A percentile compares a stretch with the other conserved stretches of the same genome.
These are phyloP conservation scores for Phoenicopterus ruber DNA, from an alignment of 2,113 vertebrate genomes.

Conservation along the genomic window DNA sequence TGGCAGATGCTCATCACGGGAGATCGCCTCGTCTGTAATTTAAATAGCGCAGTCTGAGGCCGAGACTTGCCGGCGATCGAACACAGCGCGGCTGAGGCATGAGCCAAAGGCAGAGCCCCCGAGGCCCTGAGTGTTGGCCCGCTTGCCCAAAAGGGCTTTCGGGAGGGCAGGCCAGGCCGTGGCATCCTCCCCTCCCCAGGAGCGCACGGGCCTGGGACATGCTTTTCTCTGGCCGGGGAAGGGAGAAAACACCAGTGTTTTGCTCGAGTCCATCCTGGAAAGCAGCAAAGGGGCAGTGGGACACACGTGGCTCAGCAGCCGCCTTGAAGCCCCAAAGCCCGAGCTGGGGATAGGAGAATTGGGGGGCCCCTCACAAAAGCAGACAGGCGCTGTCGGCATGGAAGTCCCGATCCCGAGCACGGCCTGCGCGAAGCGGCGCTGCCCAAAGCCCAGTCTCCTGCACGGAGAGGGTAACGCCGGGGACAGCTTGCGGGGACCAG, in stretches of 20 bases:
- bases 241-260: background rate
- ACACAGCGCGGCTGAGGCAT: rapidly evolving
- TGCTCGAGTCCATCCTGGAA: background rate
- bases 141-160: background rate
- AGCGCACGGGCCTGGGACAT: rapidly evolving
- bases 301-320: background rate
- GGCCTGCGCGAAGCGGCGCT: rapidly evolving
- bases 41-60: background rate
- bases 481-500: rapidly evolving
- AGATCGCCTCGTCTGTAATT: background rate
- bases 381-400: rapidly evolving
- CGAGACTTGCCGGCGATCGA: background rate
- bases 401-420: rapidly evolving
- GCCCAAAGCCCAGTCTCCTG: background rate
- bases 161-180: background rate
- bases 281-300: background rate
- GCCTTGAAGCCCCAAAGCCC: background rate
- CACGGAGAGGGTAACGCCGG: rapidly evolving
- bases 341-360: background rate
- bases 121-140: rapidly evolving
- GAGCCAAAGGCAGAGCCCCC: background rate
- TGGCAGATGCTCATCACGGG: background rate
- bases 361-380: rapidly evolving
- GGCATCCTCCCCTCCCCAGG: background rate
- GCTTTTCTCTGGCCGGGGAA: background rate